phyloP scores from a whole-genome alignment of 1,140 invertebrate genomes.

The Musca domestica region DNA sequence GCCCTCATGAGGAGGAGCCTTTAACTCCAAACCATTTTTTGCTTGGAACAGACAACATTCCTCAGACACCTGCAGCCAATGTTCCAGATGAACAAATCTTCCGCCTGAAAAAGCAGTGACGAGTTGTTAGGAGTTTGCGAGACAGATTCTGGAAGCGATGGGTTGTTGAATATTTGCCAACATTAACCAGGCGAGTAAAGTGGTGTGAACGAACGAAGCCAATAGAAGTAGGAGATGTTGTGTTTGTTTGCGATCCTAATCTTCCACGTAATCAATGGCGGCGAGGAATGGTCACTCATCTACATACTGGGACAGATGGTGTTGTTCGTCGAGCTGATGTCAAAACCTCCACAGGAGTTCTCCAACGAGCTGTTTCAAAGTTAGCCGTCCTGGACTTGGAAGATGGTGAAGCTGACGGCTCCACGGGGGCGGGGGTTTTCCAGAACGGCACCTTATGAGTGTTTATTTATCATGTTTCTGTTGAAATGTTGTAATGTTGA shows the following conservation, averaged over 20 bases:
- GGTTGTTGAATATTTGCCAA: conserved; percentile 26
- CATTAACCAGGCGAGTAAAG: conserved; percentile 26
- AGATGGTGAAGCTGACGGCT: conserved; percentile 17
- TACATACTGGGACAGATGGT: not conserved
- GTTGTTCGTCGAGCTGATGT: conserved; percentile 8
- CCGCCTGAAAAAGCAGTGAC: conserved; percentile 23
- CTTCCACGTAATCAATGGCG: conserved; percentile 9
- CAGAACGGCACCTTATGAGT: too few relatives aligned
- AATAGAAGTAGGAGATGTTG: conserved; percentile 24
- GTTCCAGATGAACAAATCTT: not conserved
- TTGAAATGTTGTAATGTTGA: too few relatives aligned
- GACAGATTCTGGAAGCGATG: conserved; percentile 28
- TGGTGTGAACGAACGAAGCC: conserved; percentile 24
- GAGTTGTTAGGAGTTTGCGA: conserved; percentile 10
- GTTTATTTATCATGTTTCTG: too few relatives aligned
- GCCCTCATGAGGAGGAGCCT: conserved; percentile 32
- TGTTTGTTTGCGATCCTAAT: conserved; percentile 24
- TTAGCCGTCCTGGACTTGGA: conserved; percentile 15
- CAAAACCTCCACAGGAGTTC: not conserved
- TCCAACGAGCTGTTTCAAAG: conserved; percentile 17
- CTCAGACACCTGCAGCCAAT: not conserved
- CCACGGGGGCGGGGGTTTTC: conserved; percentile 18
- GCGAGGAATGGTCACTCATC: not conserved
- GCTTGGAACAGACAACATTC: too few relatives aligned
- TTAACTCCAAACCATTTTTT: conserved; percentile 25